A percentile compares a stretch with the other conserved stretches of the same genome.
These are phyloP conservation scores for Cryptotermes secundus DNA, from an alignment of 1,140 invertebrate genomes.

Conservation along the genomic window DNA sequence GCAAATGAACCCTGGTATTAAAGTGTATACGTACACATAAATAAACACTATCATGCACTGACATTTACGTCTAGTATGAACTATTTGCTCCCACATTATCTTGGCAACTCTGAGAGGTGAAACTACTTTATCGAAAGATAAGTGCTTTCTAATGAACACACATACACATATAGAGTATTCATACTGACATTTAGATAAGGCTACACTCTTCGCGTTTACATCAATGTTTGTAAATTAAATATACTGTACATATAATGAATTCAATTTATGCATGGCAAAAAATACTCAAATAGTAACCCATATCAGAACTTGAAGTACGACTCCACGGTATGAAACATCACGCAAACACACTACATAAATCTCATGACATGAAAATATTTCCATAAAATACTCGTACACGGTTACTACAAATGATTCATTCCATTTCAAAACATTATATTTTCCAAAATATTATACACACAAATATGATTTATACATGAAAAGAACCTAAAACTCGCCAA, in stretches of 20 bases:
- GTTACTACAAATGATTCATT: too few relatives aligned
- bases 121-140: neutral
- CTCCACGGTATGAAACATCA: too few relatives aligned
- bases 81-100: neutral
- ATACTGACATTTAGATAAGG: neutral
- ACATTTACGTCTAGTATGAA: neutral
- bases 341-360: too few relatives aligned
- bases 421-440: too few relatives aligned
- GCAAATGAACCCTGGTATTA: slow-evolving; percentile 1
- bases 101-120: neutral
- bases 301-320: too few relatives aligned
- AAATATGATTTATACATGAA: too few relatives aligned
- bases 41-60: slow-evolving; percentile 14
- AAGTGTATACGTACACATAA: slow-evolving; percentile 18
- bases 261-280: neutral
- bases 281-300: too few relatives aligned
- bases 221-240: neutral
- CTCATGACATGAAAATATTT: too few relatives aligned
- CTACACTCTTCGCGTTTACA: neutral
- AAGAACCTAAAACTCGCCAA: too few relatives aligned
- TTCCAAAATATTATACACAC: too few relatives aligned
- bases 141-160: slow-evolving; percentile 8
- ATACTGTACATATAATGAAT: neutral
- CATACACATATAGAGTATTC: neutral
- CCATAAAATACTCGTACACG: too few relatives aligned